Evolutionary conservation across 1,140 invertebrate species (phyloP).

Genomic region (Drosophila bocki): DNA sequence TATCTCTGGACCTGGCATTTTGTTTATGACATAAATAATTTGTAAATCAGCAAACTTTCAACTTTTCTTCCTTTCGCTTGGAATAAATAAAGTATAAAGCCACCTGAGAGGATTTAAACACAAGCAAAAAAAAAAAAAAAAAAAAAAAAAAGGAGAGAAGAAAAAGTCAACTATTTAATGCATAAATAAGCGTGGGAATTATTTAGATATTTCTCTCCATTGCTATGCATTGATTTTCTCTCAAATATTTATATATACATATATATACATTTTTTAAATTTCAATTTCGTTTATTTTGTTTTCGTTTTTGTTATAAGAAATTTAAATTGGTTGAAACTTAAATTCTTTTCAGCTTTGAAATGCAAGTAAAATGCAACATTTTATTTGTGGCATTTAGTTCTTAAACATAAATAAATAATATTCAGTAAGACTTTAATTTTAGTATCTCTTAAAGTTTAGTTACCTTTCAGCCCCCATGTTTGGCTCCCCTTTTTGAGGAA

Average conservation of each 20-base stretch:
- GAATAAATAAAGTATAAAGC: background rate
- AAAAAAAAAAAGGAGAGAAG: no score
- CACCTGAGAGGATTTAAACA: conserved; percentile 1
- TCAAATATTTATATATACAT: background rate
- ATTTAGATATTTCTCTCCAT: conserved; percentile 10
- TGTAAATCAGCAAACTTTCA: conserved; percentile 29
- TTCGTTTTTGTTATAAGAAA: background rate
- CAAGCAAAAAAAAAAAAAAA: no score
- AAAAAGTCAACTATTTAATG: conserved; percentile 13
- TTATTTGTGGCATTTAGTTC: background rate
- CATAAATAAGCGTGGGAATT: conserved; percentile 24
- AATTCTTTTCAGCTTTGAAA: background rate
- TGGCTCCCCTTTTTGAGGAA: background rate
- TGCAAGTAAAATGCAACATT: background rate
- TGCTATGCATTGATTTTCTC: conserved; percentile 1
- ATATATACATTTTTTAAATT: background rate
- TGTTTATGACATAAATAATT: conserved; percentile 47
- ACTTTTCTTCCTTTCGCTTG: background rate
- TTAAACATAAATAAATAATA: background rate
- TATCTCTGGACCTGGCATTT: conserved; percentile 12
- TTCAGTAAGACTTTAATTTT: background rate
- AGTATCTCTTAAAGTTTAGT: background rate
- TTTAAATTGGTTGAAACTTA: conserved; percentile 6
- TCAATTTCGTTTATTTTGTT: background rate
- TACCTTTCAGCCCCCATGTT: conserved; percentile 1